phyloP scores from a whole-genome alignment of 2,797 vertebrate species.

The Poecile montanus region DNA sequence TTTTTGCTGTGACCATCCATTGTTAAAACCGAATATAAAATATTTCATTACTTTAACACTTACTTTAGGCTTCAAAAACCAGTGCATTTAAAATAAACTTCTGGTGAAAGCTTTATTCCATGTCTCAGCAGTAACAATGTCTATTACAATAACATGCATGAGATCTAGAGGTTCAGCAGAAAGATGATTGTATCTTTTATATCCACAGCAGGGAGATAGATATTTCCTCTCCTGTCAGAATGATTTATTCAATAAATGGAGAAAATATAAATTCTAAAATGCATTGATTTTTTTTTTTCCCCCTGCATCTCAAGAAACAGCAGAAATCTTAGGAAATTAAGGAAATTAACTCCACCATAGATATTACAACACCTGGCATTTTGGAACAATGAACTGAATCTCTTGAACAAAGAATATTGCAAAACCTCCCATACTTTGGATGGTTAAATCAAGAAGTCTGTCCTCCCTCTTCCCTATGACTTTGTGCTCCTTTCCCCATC shows the following conservation, averaged over 20 bases:
- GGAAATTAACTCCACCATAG: background rate
- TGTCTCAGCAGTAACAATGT: constrained; percentile 14
- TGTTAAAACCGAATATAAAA: constrained; percentile 24
- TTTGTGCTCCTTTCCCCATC: background rate
- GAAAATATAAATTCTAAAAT: background rate
- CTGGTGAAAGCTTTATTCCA: constrained; percentile 3
- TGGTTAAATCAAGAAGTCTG: background rate
- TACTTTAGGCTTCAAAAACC: background rate
- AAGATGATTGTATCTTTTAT: constrained; percentile 22
- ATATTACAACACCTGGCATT: background rate
- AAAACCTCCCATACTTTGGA: background rate
- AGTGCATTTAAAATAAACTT: constrained; percentile 8
- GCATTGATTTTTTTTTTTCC: background rate
- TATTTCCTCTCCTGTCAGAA: constrained; percentile 7
- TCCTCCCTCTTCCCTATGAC: background rate
- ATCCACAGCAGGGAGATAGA: background rate
- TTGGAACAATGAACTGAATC: background rate
- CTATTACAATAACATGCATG: constrained; percentile 29
- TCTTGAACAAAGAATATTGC: background rate
- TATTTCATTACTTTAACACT: background rate
- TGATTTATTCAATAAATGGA: constrained; percentile 21
- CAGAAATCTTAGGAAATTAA: constrained; percentile 6
- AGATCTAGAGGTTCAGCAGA: constrained; percentile 20
- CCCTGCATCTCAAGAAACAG: background rate
- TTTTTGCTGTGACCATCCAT: background rate